Evolutionary conservation across 92 coral and sea anemone genomes (phyloP).

Genomic region (Bergia sp.): DNA sequence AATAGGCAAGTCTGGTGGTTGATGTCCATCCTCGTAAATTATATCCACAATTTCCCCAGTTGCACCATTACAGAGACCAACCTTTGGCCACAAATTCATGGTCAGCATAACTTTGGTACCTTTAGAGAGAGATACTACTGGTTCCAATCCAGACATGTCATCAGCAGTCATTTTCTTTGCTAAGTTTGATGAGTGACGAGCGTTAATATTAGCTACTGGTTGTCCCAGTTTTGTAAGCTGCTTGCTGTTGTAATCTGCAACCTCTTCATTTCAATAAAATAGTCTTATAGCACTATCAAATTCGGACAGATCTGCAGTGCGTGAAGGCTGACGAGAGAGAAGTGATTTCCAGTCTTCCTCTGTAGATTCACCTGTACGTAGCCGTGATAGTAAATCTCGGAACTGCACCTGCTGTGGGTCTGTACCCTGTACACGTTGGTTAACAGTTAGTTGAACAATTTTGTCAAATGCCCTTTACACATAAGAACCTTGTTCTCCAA

Average conservation of each 20-base stretch:
- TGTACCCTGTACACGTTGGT: constrained; percentile 61
- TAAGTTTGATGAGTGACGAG: not conserved
- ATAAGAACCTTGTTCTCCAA: constrained; percentile 67
- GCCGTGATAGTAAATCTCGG: constrained; percentile 49
- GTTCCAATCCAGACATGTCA: constrained; percentile 1
- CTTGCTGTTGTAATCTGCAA: constrained; percentile 8
- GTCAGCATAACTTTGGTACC: not conserved
- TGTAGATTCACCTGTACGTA: constrained; percentile 63
- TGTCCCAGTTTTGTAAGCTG: constrained; percentile 15
- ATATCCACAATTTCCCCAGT: not conserved
- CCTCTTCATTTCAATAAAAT: constrained; percentile 42
- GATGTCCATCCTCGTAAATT: too few relatives aligned
- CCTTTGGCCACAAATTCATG: not conserved
- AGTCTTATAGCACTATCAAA: constrained; percentile 56
- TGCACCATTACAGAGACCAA: constrained; percentile 3
- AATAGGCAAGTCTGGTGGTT: too few relatives aligned
- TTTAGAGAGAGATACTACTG: not conserved
- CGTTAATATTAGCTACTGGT: constrained; percentile 15
- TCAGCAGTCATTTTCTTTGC: constrained; percentile 3
- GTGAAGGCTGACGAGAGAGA: constrained; percentile 61
- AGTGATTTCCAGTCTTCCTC: constrained; percentile 63
- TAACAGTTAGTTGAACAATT: constrained; percentile 59
- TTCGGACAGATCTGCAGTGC: constrained; percentile 46
- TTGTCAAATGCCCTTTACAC: constrained; percentile 57
- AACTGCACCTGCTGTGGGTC: constrained; percentile 46